Conservation (phyloP, 2,888 invertebrate genomes). For the Drosophila fulvimacula region DNA sequence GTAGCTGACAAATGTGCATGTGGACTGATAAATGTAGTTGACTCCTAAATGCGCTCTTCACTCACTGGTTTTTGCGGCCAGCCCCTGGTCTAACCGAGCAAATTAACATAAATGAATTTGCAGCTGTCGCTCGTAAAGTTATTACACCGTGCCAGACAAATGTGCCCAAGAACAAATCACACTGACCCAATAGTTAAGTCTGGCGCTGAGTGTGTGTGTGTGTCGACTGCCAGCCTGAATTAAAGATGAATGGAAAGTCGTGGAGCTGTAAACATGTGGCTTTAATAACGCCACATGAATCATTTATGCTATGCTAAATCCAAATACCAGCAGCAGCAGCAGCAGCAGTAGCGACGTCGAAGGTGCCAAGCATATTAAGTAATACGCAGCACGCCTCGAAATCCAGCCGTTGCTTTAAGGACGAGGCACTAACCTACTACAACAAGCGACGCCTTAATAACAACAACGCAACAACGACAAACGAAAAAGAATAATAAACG, state of each 20-base stretch:
- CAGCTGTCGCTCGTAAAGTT: constrained; percentile 71
- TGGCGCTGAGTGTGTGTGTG: constrained; percentile 1
- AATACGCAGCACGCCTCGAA: constrained; percentile 39
- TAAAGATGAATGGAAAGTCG: constrained; percentile 64
- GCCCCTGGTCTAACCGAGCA: constrained; percentile 63
- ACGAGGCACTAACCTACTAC: constrained; percentile 78
- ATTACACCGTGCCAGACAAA: constrained; percentile 61
- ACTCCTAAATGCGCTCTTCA: constrained; percentile 33
- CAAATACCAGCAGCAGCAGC: constrained; percentile 40
- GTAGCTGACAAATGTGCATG: constrained; percentile 60
- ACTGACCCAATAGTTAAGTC: constrained; percentile 68
- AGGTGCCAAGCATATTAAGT: constrained; percentile 76
- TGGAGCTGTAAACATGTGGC: constrained; percentile 59
- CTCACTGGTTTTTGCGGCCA: constrained; percentile 49
- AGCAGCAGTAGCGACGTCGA: constrained; percentile 27
- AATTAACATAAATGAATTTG: constrained; percentile 80
- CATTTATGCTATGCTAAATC: constrained; percentile 71
- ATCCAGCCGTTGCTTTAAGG: constrained; percentile 55
- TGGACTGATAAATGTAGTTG: constrained; percentile 37
- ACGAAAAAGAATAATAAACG: constrained; percentile 10
- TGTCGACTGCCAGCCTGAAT: constrained; percentile 30
- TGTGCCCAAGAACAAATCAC: constrained; percentile 58
- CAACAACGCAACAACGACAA: constrained; percentile 20
- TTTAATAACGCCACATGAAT: constrained; percentile 73
- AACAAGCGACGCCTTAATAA: constrained; percentile 56